Base-by-base conservation (phyloP, 2,888 invertebrate species). In the Drosophila meridionalis region DNA sequence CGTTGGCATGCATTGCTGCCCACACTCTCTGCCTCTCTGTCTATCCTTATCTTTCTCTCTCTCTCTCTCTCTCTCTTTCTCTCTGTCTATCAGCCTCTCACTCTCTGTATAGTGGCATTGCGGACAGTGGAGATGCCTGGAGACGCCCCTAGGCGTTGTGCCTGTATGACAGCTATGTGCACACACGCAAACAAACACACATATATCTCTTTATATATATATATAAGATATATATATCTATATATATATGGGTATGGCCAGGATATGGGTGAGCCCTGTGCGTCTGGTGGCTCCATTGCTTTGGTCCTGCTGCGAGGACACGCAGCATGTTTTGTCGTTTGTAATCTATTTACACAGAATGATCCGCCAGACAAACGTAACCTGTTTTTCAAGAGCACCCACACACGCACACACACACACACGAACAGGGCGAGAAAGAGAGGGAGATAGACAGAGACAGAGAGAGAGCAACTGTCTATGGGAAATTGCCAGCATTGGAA, bases 311-410 rank as follows among this genome's bases (percentile, higher is more conserved):
- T 61, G 69, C 56, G 52, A 53, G 53, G 77, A 73, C 76, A 81
- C 82, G 82, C 82, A 83, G 89, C 90, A 90, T 91, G 87, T 91
- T 91, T 91, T 89, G 91, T 90, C 91, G 90, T 91, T 90, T 89
- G 91, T 89, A 91, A 91, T 91, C 91, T 91, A 91, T 91, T 91
- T 91, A 89, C 91, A 89, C 86, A 87, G 67, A 85, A 76, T 81
- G 79, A 72, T 68, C 71, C 79, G 78, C 26, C 76, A 78, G 76
- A 75, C 67, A 40, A 65, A 36, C 58, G 64, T 40, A 77, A 68
- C 70, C 69, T 82, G 70, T 77, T 81, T 80, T 80, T 82, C 75
- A 86, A 86, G 87, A 84, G 86, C 83, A 73, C 36, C 65, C 69
- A 76, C 71, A 72, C 69, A 71, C 62, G 56, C 58, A 40, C 60